A percentile compares a stretch with the other conserved stretches of the same genome.
Conservation (phyloP, 2,888 invertebrate species). For the Lasioglossum pauxillum region DNA sequence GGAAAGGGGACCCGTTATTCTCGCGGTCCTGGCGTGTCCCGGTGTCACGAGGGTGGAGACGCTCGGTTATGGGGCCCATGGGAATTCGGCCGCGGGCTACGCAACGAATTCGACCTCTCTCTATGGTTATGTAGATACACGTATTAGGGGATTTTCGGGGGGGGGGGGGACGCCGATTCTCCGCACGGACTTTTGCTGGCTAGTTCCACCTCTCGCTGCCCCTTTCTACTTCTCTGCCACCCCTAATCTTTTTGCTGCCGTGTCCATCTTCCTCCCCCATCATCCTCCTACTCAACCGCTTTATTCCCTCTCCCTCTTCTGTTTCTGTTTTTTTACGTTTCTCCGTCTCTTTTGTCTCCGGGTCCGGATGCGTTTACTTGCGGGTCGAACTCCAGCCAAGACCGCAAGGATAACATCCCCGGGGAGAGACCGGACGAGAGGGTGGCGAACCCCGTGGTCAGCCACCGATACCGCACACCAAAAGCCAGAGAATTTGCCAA, state of each 20-base stretch:
- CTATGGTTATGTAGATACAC: constrained; percentile 69
- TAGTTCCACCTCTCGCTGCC: constrained; percentile 20
- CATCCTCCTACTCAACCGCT: background rate
- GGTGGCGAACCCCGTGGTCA: constrained; percentile 71
- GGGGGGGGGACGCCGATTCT: constrained; percentile 56
- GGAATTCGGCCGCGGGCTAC: constrained; percentile 80
- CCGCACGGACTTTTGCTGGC: constrained; percentile 54
- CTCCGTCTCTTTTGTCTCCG: constrained; percentile 21
- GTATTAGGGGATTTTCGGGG: constrained; percentile 68
- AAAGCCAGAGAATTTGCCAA: constrained; percentile 80
- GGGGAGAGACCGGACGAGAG: constrained; percentile 63
- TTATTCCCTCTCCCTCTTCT: background rate
- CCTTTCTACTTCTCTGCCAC: constrained; percentile 14
- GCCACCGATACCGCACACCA: constrained; percentile 69
- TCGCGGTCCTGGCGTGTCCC: constrained; percentile 53
- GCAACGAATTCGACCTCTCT: constrained; percentile 65
- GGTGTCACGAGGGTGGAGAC: constrained; percentile 70
- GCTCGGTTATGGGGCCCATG: constrained; percentile 81
- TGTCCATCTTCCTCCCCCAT: constrained; percentile 25
- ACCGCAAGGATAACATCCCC: constrained; percentile 73
- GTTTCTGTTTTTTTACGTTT: constrained; percentile 11
- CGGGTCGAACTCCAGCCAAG: constrained; percentile 60
- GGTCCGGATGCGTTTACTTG: constrained; percentile 53
- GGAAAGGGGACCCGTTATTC: constrained; percentile 61
- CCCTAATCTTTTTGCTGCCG: constrained; percentile 31